Base-by-base conservation (phyloP, 2,113 vertebrate species). In the Cariama cristata region DNA sequence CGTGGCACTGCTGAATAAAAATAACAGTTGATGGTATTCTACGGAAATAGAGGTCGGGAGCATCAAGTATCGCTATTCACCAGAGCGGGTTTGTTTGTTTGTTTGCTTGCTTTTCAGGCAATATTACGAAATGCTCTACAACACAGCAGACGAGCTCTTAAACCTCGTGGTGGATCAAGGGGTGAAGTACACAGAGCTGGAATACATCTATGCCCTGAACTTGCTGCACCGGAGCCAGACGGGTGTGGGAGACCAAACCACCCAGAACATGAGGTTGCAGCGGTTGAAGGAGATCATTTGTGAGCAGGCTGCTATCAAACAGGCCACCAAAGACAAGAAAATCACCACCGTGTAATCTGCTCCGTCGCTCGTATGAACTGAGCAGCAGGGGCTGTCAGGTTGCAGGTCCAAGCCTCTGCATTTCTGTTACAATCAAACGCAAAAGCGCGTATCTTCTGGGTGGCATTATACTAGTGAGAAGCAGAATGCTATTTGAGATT, bases 71-170 rank as follows among this genome's bases (percentile, higher is more conserved):
- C 52, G 2, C 10, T 6, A 0, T 11, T 40, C 26, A 56, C 42
- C 45, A 2, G 17, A 14, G 7, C 14, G 12, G 4, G 3, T 8
- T 11, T 45, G 33, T 56, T 20, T 10, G 96, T 23, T 21, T 59
- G 8, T 95, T 75, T 80, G 12, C 76, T 95, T 42, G 52, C 24
- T 53, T 56, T 62, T 1, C 96, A 99, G 99, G 98, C 99, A 99
- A 94, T 99, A 99, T 79, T 99, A 99, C 3, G 99, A 99, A 98
- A 99, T 99, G 99, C 98, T 99, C 75, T 99, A 99, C 98, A 99
- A 99, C 98, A 99, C 99, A 0, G 99, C 99, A 0, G 99, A 99
- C 0, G 99, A 99, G 98, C 98, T 99, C 90, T 98, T 99, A 90
- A 99, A 99, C 97, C 98, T 99, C 76, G 99, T 99, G 97, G 99